phyloP scores from a whole-genome alignment of 23 tunicate genomes.

The Corella eumyota region DNA sequence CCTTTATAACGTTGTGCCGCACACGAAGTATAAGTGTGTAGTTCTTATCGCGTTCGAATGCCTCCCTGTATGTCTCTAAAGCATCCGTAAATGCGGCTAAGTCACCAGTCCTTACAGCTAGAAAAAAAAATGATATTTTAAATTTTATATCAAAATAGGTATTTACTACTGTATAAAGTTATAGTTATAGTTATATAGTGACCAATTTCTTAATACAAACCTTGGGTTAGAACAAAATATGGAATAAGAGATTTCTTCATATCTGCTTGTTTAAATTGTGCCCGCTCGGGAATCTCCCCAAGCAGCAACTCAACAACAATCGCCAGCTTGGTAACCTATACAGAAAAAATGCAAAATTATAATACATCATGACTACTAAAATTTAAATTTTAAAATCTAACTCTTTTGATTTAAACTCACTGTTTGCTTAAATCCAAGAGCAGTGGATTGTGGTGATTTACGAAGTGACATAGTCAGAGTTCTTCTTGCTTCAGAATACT shows the following conservation, averaged over 20 bases:
- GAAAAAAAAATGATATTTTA: background rate
- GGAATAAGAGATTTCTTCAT: slow-evolving; percentile 51
- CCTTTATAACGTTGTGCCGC: slow-evolving; percentile 94
- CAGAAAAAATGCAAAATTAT: background rate
- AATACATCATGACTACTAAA: background rate
- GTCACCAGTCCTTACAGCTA: slow-evolving; percentile 88
- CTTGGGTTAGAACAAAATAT: slow-evolving; percentile 63
- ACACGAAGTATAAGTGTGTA: slow-evolving; percentile 81
- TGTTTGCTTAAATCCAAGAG: slow-evolving; percentile 74
- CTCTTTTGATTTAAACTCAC: slow-evolving; percentile 5
- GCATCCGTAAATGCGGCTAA: slow-evolving; percentile 50
- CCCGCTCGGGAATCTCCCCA: slow-evolving; percentile 83
- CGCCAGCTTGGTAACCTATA: slow-evolving; percentile 63
- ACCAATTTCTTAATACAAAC: too few species aligned
- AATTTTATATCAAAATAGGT: too few species aligned
- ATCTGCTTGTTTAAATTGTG: slow-evolving; percentile 55
- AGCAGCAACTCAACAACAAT: slow-evolving; percentile 82
- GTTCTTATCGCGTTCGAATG: slow-evolving; percentile 48
- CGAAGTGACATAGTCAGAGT: slow-evolving; percentile 55
- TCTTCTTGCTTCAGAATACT: slow-evolving; percentile 66
- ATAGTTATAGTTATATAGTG: too few species aligned
- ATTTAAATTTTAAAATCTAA: background rate
- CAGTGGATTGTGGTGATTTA: slow-evolving; percentile 75
- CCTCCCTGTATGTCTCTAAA: slow-evolving; percentile 53
- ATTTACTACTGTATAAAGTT: too few species aligned